Evolutionary conservation across 2,888 invertebrate species (phyloP).

Genomic region (Anarsia innoxiella): DNA sequence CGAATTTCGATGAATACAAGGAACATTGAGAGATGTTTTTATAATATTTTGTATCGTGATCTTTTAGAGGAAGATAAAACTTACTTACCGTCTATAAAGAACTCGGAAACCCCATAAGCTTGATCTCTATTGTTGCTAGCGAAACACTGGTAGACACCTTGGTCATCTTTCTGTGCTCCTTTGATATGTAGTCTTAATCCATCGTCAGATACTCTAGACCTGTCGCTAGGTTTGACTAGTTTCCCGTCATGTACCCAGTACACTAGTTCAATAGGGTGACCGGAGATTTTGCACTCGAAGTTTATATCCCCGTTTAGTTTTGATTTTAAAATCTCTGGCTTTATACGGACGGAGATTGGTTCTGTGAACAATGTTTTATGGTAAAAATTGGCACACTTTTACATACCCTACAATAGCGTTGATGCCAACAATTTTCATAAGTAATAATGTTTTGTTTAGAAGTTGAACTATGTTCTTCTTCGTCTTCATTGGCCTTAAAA

Average conservation of each 20-base stretch:
- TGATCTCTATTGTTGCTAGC: slow-evolving; percentile 90
- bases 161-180: slow-evolving; percentile 85
- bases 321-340: slow-evolving; percentile 84
- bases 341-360: slow-evolving; percentile 85
- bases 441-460: too few relatives aligned
- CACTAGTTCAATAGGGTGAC: slow-evolving; percentile 87
- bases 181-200: slow-evolving; percentile 75
- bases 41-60: too few relatives aligned
- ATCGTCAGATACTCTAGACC: slow-evolving; percentile 71
- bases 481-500: too few relatives aligned
- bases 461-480: too few relatives aligned
- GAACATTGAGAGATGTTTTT: too few relatives aligned
- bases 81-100: slow-evolving; percentile 87
- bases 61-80: too few relatives aligned
- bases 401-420: too few relatives aligned
- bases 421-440: too few relatives aligned
- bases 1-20: too few relatives aligned
- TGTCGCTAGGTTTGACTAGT: slow-evolving; percentile 75
- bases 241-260: slow-evolving; percentile 88
- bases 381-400: too few relatives aligned
- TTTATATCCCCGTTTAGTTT: slow-evolving; percentile 89
- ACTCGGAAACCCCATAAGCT: slow-evolving; percentile 87
- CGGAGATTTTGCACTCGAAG: slow-evolving; percentile 91
- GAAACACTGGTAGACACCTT: slow-evolving; percentile 95
- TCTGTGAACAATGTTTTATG: slow-evolving; percentile 78